Evolutionary conservation across 2,797 vertebrate species (phyloP), one percentile per base, ranked within the genome.

Genomic region (Acridotheres tristis): DNA sequence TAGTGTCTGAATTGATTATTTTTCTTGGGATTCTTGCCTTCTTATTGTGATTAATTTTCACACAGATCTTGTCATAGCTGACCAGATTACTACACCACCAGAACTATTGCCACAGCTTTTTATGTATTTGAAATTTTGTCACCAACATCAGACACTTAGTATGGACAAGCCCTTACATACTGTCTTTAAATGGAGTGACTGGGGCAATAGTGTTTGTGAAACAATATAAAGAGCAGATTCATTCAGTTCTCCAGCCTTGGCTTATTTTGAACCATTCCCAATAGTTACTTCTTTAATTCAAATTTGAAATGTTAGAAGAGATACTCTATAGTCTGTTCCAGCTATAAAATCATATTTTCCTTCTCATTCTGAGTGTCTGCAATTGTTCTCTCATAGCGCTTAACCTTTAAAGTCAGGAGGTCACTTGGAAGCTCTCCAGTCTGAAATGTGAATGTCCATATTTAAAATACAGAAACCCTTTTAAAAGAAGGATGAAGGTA

Each of bases 381-480:
- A 86, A 80, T 90, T 94, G 66, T 88, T 97, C 92, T 94, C 58
- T 95, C 85, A 82, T 73, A 90, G 51, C 3, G 61, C 63, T 96
- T 95, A 93, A 96, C 82, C 85, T 93, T 91, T 66, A 78, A 95
- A 94, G 92, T 94, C 89, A 93, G 76, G 48, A 90, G 90, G 89
- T 96, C 93, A 92, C 76, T 96, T 97, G 97, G 97, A 97, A 97
- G 45, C 21, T 85, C 85, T 96, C 97, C 96, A 96, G 77, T 81
- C 78, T 97, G 96, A 97, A 97, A 97, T 95, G 85, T 6, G n/a
- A 97, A 96, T 85, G 12, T 96, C 92, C 94, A 62, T 96, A 97
- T 97, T 97, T 97, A 96, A 97, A 98, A 96, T 74, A 94, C 92
- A 97, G 95, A 97, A 97, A 97, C 47, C 6, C 43, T 94, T 91